Base-by-base conservation (phyloP, 2,888 invertebrate species). In the Lycocerus yunnanus region DNA sequence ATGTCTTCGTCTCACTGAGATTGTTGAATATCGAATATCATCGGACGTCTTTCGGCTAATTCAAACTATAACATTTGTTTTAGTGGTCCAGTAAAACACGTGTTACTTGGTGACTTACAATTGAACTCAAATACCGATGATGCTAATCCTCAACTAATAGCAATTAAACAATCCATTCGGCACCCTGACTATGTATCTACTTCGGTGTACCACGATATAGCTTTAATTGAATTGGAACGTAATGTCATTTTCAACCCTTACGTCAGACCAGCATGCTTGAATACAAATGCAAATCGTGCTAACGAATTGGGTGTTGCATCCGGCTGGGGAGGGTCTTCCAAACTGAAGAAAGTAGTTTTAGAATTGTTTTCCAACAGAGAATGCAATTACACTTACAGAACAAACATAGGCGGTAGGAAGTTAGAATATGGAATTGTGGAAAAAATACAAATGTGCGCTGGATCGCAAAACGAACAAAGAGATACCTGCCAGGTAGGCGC, bases 321-420 rank as follows among this genome's bases (percentile, higher is more conserved):
- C 0, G 93, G 93, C 1, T 93, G 92, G 84, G 93, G 93, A 1
- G 59, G 11, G 1, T 77, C 72, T 68, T 27, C 68, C 15, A 83
- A 86, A 77, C 82, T 90, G 66, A 79, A 87, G 3, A 89, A 90
- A 81, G 89, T 90, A 0, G 85, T 83, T 3, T 81, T 90, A 1
- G 81, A 81, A 0, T 80, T 85, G 10, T 86, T 87, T 20, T 18
- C 81, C 0, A 75, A 79, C 3, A 9, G 72, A 0, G 77, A 78
- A 11, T 90, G 90, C 75, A 83, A 84, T 58, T 15, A 65, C 16
- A 59, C 16, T 11, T 68, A 14, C 21, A 67, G 69, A 15, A 27
- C 20, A 9, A 60, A 60, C 2, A 15, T 60, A 59, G 21, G 78
- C 18, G 21, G 78, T 21, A 58, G 69, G 58, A 80, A 77, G 69